Evolutionary conservation across 2,888 invertebrate genomes (phyloP).

Genomic region (Muschampia plurimacula): DNA sequence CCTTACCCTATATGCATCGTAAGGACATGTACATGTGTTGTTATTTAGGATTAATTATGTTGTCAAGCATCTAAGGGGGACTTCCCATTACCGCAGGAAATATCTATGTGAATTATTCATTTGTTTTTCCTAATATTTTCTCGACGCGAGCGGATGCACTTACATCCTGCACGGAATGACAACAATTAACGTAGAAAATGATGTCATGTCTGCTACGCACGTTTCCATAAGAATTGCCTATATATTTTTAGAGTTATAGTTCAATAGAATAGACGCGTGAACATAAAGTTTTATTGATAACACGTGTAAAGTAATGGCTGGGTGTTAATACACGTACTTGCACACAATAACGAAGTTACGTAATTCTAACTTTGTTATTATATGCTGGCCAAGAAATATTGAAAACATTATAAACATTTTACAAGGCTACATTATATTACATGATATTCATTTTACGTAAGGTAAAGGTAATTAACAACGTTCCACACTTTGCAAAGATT

Average conservation of each 20-base stretch:
- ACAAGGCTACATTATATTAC: no score
- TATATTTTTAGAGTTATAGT: constrained; percentile 76
- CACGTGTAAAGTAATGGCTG: constrained; percentile 73
- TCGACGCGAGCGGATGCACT: constrained; percentile 22
- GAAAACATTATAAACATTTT: no score
- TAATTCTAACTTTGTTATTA: constrained; percentile 40
- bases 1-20: no score
- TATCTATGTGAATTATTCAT: constrained; percentile 29
- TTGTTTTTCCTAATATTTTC: constrained; percentile 37
- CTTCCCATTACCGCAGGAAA: constrained; percentile 9
- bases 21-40: neutral
- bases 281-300: constrained; percentile 80
- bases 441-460: no score
- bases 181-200: constrained; percentile 44
- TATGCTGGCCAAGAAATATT: neutral
- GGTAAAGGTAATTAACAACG: no score
- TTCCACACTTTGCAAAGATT: no score
- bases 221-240: constrained; percentile 67
- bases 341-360: constrained; percentile 47
- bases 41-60: neutral
- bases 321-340: constrained; percentile 40
- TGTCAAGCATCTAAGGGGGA: neutral
- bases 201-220: constrained; percentile 61
- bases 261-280: constrained; percentile 70
- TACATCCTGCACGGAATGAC: constrained; percentile 36